Evolutionary conservation across 1,140 invertebrate genomes (phyloP).

Genomic region (Phortica variegata): DNA sequence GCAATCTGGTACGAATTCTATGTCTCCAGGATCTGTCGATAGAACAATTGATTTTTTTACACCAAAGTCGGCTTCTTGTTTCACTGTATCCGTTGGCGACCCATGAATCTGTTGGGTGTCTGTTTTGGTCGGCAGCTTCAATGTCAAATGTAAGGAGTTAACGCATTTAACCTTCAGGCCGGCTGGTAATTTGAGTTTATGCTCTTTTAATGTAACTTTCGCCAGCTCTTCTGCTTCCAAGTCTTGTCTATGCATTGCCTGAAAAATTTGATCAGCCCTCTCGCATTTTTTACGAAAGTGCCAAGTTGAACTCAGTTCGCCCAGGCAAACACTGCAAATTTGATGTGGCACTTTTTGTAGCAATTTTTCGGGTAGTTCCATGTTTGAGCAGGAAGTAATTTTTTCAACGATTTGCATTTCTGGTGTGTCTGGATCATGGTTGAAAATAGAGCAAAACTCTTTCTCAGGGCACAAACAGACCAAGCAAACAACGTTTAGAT

Average conservation of each 20-base stretch:
- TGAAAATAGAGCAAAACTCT: constrained; percentile 60
- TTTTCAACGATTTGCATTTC: constrained; percentile 59
- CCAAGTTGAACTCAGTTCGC: constrained; percentile 40
- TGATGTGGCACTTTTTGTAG: constrained; percentile 34
- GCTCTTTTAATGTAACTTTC: constrained; percentile 9
- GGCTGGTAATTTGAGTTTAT: constrained; percentile 29
- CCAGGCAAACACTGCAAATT: constrained; percentile 41
- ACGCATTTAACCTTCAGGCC: constrained; percentile 31
- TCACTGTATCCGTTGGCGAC: too few relatives aligned
- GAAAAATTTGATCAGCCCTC: constrained; percentile 34
- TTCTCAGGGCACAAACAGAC: constrained; percentile 60
- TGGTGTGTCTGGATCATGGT: constrained; percentile 59
- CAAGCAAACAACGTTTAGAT: constrained; percentile 63
- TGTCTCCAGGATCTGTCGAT: constrained; percentile 13
- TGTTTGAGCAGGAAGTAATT: constrained; percentile 60
- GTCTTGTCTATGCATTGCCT: constrained; percentile 14
- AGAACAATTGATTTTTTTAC: too few relatives aligned
- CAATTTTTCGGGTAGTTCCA: constrained; percentile 39
- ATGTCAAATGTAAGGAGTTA: background rate
- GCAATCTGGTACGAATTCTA: constrained; percentile 3
- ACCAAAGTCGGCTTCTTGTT: too few relatives aligned
- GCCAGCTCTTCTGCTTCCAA: constrained; percentile 23
- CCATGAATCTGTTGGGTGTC: too few relatives aligned
- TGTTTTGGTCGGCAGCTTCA: constrained; percentile 10
- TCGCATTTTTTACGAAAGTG: constrained; percentile 48